Conservation (phyloP, 2,888 invertebrate species). For the Cryptocheilus praepositus region DNA sequence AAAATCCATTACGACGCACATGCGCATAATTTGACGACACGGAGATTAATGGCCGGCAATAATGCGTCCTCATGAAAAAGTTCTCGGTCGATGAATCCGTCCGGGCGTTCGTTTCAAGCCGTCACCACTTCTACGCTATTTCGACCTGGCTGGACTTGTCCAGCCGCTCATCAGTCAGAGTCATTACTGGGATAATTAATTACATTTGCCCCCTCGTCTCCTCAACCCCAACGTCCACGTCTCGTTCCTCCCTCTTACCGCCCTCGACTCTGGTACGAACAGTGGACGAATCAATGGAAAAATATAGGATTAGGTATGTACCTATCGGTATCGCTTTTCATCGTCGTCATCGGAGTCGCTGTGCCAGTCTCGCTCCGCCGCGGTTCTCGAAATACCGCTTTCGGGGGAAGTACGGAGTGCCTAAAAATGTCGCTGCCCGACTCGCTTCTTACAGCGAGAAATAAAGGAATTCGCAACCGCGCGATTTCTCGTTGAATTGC, state of each 20-base stretch:
- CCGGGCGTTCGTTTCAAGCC: constrained; percentile 59
- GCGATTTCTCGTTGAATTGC: constrained; percentile 7
- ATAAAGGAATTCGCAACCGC: neutral
- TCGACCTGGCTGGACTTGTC: constrained; percentile 74
- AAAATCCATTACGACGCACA: no score
- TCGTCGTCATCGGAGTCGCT: constrained; percentile 6
- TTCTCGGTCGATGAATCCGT: constrained; percentile 24
- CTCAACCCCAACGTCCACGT: constrained; percentile 70
- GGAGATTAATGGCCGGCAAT: no score
- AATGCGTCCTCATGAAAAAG: neutral
- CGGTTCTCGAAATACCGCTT: constrained; percentile 19
- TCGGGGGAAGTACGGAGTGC: neutral
- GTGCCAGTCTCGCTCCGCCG: neutral
- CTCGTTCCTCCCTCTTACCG: constrained; percentile 52
- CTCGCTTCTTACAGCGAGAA: neutral
- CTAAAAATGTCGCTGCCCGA: constrained; percentile 1
- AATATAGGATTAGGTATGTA: constrained; percentile 68
- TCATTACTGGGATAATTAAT: constrained; percentile 81
- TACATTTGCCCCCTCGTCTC: constrained; percentile 79
- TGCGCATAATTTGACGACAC: no score
- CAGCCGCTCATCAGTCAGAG: constrained; percentile 80
- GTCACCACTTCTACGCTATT: constrained; percentile 71
- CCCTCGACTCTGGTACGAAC: constrained; percentile 59
- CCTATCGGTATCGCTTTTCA: constrained; percentile 37
- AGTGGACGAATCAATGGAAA: constrained; percentile 71